Evolutionary conservation across 2,888 invertebrate species (phyloP).

Genomic region (Pherbina coryleti): DNA sequence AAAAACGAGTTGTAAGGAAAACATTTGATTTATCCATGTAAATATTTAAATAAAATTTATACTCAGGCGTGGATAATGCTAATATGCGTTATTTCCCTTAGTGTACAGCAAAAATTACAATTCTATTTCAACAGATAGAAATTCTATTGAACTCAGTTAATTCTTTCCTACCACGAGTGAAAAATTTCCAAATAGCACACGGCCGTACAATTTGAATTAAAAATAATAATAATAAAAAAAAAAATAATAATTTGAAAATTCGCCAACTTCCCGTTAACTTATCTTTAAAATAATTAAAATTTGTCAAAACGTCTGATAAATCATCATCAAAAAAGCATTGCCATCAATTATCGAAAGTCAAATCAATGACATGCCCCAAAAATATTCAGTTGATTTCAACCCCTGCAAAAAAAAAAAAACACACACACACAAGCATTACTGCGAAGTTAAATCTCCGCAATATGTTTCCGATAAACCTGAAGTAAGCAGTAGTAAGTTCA

Average conservation of each 20-base stretch:
- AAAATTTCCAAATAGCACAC: too few species aligned
- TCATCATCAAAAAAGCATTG: conserved; percentile 36
- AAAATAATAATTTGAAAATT: conserved; percentile 7
- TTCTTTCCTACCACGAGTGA: too few species aligned
- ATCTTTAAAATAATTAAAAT: conserved; percentile 7
- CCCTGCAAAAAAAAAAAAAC: not conserved
- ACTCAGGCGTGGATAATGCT: too few species aligned
- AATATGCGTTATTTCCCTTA: too few species aligned
- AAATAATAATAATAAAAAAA: too few species aligned
- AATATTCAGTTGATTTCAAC: not conserved
- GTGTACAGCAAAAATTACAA: too few species aligned
- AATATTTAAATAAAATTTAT: too few species aligned
- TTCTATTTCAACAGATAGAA: too few species aligned
- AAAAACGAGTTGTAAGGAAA: too few species aligned
- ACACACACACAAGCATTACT: not conserved
- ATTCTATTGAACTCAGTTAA: too few species aligned
- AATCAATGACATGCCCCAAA: conserved; percentile 22
- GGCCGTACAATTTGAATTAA: too few species aligned
- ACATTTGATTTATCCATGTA: too few species aligned
- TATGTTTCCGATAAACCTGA: conserved; percentile 17
- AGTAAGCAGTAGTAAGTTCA: not conserved
- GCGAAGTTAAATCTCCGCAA: not conserved
- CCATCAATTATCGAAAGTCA: conserved; percentile 25
- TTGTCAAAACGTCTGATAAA: conserved; percentile 19
- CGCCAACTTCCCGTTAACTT: not conserved